Conservation (phyloP, 2,888 invertebrate genomes). For the Leucophenga maculata region DNA sequence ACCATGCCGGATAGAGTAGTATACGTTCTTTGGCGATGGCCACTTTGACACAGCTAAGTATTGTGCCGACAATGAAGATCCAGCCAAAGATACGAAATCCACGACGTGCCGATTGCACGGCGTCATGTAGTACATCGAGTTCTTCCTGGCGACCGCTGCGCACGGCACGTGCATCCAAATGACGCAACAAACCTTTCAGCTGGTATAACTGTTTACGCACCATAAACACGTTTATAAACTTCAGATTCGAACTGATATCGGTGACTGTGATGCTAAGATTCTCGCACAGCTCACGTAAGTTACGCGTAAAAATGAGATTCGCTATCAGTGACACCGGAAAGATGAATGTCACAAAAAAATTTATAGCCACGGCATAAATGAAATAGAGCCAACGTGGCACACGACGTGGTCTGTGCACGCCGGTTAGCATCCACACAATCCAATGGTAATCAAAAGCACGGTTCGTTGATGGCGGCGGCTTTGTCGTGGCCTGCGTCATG, state of each 20-base stretch:
- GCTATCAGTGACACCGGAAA: slow-evolving; percentile 64
- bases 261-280: slow-evolving; percentile 67
- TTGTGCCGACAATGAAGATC: slow-evolving; percentile 57
- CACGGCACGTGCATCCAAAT: slow-evolving; percentile 41
- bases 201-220: slow-evolving; percentile 53
- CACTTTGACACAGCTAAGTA: slow-evolving; percentile 55
- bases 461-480: too few species aligned
- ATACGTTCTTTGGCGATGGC: slow-evolving; percentile 43
- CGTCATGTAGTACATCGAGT: slow-evolving; percentile 40
- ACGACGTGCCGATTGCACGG: slow-evolving; percentile 48
- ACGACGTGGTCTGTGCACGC: too few species aligned
- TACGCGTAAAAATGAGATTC: slow-evolving; percentile 54
- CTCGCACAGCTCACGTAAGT: slow-evolving; percentile 60
- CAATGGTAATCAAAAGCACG: too few species aligned
- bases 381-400: slow-evolving; percentile 37
- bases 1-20: slow-evolving; percentile 68
- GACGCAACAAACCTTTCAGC: slow-evolving; percentile 45
- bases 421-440: too few species aligned
- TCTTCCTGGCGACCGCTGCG: slow-evolving; percentile 44
- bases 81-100: slow-evolving; percentile 56
- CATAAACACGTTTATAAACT: slow-evolving; percentile 62
- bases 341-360: slow-evolving; percentile 57
- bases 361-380: slow-evolving; percentile 51
- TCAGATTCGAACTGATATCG: slow-evolving; percentile 63
- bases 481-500: too few species aligned